Evolutionary conservation across 2,113 vertebrate genomes (phyloP), one percentile per base, ranked within the genome.

Genomic region (Oostethus manadensis): DNA sequence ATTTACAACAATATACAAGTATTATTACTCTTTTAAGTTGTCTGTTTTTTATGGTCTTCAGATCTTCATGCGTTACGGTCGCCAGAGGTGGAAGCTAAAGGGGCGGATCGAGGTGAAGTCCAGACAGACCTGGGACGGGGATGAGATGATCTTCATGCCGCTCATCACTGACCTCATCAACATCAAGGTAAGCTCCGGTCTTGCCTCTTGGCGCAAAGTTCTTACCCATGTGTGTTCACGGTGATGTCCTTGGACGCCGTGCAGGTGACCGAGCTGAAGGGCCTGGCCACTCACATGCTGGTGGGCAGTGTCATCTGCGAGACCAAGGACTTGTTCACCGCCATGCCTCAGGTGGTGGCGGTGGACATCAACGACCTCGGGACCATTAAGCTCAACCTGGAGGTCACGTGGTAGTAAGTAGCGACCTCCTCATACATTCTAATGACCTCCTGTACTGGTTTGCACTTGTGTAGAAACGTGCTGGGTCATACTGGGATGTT

Each of bases 331-430:
- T 84, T 99, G 54, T 99, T 99, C 76, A 96, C 95, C 22, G 94
- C 96, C 73, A 93, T 91, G 70, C 95, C 96, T 74, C 97, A 99
- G 78, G 92, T 94, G 83, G 93, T 99, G 59, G 96, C 96, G 43
- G 97, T 99, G 13, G 97, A 99, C 59, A 92, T 99, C 71, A 99
- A 99, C 0, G 97, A 99, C 86, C 93, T 99, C 35, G 97, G 96
- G 26, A 99, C 97, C 63, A 92, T 99, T 77, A 99, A 99, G 74
- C 90, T 99, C 76, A 99, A 96, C 84, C 93, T 99, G 80, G 95
- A 98, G 81, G 97, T 99, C 85, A 92, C 90, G 21, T 98, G 96
- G 96, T 95, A 93, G 95, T 98, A 92, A 96, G 95, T 95, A 59
- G 1, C 33, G 43, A 22, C 4, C 33, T 18, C 33, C 1, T 55